phyloP scores from a whole-genome alignment of 2,113 vertebrate species.

The Ceratotherium simum region DNA sequence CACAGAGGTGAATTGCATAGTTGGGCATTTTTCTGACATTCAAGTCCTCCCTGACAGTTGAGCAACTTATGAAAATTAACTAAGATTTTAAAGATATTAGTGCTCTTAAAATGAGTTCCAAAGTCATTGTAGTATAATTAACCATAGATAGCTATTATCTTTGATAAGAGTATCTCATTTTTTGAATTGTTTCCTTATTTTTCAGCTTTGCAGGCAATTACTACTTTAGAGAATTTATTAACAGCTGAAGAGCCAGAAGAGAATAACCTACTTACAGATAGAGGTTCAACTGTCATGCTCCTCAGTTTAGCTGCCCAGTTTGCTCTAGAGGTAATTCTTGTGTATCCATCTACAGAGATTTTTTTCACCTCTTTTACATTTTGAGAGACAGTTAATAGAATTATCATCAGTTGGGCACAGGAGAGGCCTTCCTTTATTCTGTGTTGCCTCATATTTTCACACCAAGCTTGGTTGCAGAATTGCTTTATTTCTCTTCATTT shows the following conservation, averaged over 20 bases:
- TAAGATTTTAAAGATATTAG: conserved; percentile 15
- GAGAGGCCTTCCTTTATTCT: neutral
- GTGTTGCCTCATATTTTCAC: conserved; percentile 46
- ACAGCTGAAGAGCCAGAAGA: conserved; percentile 71
- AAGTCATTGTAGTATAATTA: conserved; percentile 25
- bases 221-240: conserved; percentile 86
- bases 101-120: conserved; percentile 52
- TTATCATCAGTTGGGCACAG: neutral
- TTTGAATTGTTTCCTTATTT: conserved; percentile 62
- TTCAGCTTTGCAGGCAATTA: conserved; percentile 90
- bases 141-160: conserved; percentile 30
- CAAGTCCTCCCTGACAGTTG: neutral
- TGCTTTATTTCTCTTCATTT: conserved; percentile 53
- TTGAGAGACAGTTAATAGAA: conserved; percentile 11
- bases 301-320: conserved; percentile 93
- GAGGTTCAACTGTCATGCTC: conserved; percentile 85
- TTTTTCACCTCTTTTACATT: conserved; percentile 40
- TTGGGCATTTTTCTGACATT: conserved; percentile 8
- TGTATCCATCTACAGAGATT: neutral
- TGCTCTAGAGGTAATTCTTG: conserved; percentile 92
- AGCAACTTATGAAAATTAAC: conserved; percentile 39
- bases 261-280: conserved; percentile 82
- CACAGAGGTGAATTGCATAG: neutral
- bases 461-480: neutral
- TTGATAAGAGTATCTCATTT: conserved; percentile 45